Base-by-base conservation (phyloP, 2,888 invertebrate genomes). In the Netelia virgata region DNA sequence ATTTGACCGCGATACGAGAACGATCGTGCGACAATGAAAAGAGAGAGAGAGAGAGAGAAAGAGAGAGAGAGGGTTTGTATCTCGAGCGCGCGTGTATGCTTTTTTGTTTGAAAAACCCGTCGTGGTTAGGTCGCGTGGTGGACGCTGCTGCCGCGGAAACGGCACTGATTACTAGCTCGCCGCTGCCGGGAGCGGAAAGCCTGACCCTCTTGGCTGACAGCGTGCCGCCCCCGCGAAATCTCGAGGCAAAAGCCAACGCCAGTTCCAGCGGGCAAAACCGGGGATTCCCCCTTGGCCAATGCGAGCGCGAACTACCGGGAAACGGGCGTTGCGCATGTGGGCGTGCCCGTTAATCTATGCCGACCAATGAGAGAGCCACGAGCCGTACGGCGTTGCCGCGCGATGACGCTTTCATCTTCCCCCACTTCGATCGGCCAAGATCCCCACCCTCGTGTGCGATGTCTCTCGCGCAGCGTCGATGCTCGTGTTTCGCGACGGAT, bases 161-260 rank as follows among this genome's bases (percentile, higher is more conserved):
- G 93, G 92, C 93, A 93, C 93, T 93, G 93, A 93, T 93, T 93
- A 92, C 92, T 89, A 90, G 91, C 89, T 90, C 88, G 89, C 87
- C 90, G 88, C 89, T 77, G 88, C 88, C 90, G 88, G 89, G 88
- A 90, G 88, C 90, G 89, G 88, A 90, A 90, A 90, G 86, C 87
- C 87, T 88, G 87, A 86, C 88, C 83, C 86, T 81, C 85, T 87
- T 84, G 84, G 36, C 84, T 74, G 78, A 80, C 85, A 87, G 89
- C 88, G 91, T 88, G 84, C 91, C 92, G 91, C 93, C 93, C 92
- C 91, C 92, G 92, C 92, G 90, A 86, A 87, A 89, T 88, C 87
- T 88, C 90, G 89, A 88, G 88, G 88, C 66, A 68, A 53, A 41
- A 57, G 57, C 72, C 78, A n/a, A 53, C 47, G 90, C 90, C 90